phyloP scores from a whole-genome alignment of 2,113 vertebrate species.

The Xenus cinereus region DNA sequence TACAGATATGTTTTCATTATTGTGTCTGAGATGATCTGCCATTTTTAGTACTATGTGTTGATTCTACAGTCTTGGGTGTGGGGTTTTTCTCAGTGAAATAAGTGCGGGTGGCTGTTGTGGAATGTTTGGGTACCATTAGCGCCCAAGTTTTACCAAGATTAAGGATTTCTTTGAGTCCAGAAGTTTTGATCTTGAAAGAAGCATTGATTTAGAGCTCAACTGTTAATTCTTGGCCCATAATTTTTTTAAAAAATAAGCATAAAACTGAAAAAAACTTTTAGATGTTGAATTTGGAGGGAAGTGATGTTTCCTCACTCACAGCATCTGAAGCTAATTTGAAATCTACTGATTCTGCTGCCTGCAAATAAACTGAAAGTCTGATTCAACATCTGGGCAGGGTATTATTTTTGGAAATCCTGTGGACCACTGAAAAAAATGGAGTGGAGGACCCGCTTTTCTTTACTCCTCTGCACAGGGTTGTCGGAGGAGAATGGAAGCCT shows the following conservation, averaged over 20 bases:
- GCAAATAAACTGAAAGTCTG: constrained; percentile 64
- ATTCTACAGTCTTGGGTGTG: not conserved
- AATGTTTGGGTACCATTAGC: not conserved
- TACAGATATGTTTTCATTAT: not conserved
- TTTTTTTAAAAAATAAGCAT: not conserved
- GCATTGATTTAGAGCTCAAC: not conserved
- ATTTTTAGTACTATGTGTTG: not conserved
- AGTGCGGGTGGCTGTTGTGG: not conserved
- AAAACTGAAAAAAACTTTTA: constrained; percentile 20
- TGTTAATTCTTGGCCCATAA: not conserved
- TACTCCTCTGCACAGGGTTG: not conserved
- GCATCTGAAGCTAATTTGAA: constrained; percentile 72
- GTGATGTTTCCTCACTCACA: constrained; percentile 31
- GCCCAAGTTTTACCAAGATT: not conserved
- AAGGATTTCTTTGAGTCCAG: not conserved
- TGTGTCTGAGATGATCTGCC: not conserved
- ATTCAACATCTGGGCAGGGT: constrained; percentile 57
- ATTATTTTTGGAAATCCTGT: constrained; percentile 72
- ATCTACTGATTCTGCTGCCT: constrained; percentile 60
- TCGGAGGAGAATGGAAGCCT: constrained; percentile 44
- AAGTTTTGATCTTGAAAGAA: constrained; percentile 23
- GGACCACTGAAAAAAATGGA: constrained; percentile 21
- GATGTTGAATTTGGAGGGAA: constrained; percentile 66
- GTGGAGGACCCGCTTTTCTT: constrained; percentile 18
- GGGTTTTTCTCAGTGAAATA: not conserved